Percentiles rank a stretch among this genome's conserved stretches.
Evolutionary conservation across 2,888 invertebrate genomes (phyloP).

Genomic region (Folsomia manolachei): DNA sequence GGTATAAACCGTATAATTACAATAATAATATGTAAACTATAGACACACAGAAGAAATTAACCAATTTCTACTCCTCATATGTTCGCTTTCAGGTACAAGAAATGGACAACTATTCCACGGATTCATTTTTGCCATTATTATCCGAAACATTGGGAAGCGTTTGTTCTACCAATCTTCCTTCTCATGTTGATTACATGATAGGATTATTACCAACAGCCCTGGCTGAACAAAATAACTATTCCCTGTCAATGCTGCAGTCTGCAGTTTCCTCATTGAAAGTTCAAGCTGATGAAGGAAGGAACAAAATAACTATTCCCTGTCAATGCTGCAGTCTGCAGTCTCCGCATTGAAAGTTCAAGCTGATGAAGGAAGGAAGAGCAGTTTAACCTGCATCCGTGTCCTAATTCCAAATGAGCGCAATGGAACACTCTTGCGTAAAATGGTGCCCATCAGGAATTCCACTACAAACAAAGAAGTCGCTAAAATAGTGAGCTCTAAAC

Average conservation of each 20-base stretch:
- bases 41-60: too few relatives aligned
- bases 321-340: slow-evolving; percentile 84
- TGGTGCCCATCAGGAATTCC: slow-evolving; percentile 87
- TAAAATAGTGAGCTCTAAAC: slow-evolving; percentile 90
- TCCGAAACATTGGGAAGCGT: slow-evolving; percentile 57
- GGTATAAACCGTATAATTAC: too few relatives aligned
- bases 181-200: slow-evolving; percentile 90
- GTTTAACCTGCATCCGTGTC: slow-evolving; percentile 54
- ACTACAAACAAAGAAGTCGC: slow-evolving; percentile 91
- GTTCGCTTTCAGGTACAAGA: slow-evolving; percentile 64
- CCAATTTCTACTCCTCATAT: too few relatives aligned
- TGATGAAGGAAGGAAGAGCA: slow-evolving; percentile 43
- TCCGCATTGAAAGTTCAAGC: slow-evolving; percentile 43
- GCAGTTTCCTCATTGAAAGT: slow-evolving; percentile 60
- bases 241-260: slow-evolving; percentile 87
- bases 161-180: slow-evolving; percentile 40
- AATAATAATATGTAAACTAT: too few relatives aligned
- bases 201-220: slow-evolving; percentile 84
- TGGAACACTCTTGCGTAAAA: slow-evolving; percentile 74
- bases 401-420: slow-evolving; percentile 91
- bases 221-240: slow-evolving; percentile 91
- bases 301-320: slow-evolving; percentile 92
- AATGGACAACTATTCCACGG: slow-evolving; percentile 67
- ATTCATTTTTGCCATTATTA: slow-evolving; percentile 86
- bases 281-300: slow-evolving; percentile 57